Conservation (phyloP, 2,888 invertebrate genomes). For the Diarsia rubi region DNA sequence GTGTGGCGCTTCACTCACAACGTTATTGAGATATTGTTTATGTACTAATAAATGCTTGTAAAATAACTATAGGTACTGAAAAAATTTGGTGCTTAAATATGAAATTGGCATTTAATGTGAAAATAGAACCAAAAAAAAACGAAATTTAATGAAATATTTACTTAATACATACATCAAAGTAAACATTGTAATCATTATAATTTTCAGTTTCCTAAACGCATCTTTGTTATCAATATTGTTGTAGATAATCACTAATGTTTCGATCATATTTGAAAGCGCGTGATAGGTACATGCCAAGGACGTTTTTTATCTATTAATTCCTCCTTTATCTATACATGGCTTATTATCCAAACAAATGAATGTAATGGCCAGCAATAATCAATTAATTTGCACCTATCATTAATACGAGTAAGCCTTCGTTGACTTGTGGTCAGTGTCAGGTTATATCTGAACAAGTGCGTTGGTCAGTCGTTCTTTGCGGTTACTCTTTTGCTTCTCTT, state of each 20-base stretch:
- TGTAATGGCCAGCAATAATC: slow-evolving; percentile 34
- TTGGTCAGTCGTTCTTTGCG: slow-evolving; percentile 35
- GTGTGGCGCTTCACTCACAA: slow-evolving; percentile 23
- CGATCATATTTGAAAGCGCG: slow-evolving; percentile 1
- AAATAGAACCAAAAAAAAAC: neutral
- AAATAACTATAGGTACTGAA: neutral
- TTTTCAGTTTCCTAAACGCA: neutral
- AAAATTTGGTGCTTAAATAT: neutral
- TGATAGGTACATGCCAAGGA: neutral
- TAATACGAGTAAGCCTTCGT: slow-evolving; percentile 52
- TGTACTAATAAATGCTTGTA: neutral
- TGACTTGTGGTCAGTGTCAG: slow-evolving; percentile 60
- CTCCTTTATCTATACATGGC: neutral
- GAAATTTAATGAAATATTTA: too few species aligned
- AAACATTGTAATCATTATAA: neutral
- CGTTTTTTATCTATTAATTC: slow-evolving; percentile 12
- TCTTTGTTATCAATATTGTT: neutral
- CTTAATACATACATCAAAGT: neutral
- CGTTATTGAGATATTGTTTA: slow-evolving; percentile 26
- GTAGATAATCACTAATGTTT: slow-evolving; percentile 1
- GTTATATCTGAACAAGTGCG: slow-evolving; percentile 51
- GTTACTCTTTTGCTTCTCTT: slow-evolving; percentile 44
- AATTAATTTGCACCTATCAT: slow-evolving; percentile 39
- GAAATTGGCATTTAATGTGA: neutral
- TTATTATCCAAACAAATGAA: slow-evolving; percentile 15